These are phyloP conservation scores for Merluccius polli DNA, from an alignment of 2,797 vertebrate genomes.

Conservation along the genomic window DNA sequence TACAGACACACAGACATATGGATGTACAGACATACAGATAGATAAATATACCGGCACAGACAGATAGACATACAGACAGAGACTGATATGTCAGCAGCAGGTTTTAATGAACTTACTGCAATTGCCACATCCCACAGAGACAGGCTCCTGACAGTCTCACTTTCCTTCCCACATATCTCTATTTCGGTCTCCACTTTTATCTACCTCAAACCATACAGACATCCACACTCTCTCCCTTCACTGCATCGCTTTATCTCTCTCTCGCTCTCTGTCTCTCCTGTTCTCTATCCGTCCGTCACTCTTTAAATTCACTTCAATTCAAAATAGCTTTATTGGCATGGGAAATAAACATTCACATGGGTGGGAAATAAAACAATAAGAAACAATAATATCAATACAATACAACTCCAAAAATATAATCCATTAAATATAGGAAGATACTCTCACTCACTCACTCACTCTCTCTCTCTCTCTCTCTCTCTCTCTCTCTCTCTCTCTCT, in stretches of 20 bases:
- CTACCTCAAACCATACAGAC: background rate
- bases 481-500: constrained; percentile 13
- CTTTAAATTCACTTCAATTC: background rate
- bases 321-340: background rate
- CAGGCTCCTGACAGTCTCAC: constrained; percentile 24
- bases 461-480: constrained; percentile 1
- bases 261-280: constrained; percentile 31
- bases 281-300: constrained; percentile 17
- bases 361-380: background rate
- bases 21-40: too few relatives aligned
- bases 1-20: too few relatives aligned
- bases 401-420: background rate
- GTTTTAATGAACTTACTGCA: constrained; percentile 35
- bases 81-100: constrained; percentile 18
- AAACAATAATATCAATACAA: background rate
- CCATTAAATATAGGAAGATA: background rate
- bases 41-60: too few relatives aligned
- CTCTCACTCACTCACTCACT: too few relatives aligned
- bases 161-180: constrained; percentile 9
- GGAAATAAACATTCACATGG: background rate
- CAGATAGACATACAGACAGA: constrained; percentile 1
- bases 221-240: background rate
- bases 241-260: constrained; percentile 10
- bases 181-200: background rate
- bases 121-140: constrained; percentile 30